These are phyloP conservation scores for Rostratula benghalensis DNA, from an alignment of 2,113 vertebrate genomes.

Conservation along the genomic window DNA sequence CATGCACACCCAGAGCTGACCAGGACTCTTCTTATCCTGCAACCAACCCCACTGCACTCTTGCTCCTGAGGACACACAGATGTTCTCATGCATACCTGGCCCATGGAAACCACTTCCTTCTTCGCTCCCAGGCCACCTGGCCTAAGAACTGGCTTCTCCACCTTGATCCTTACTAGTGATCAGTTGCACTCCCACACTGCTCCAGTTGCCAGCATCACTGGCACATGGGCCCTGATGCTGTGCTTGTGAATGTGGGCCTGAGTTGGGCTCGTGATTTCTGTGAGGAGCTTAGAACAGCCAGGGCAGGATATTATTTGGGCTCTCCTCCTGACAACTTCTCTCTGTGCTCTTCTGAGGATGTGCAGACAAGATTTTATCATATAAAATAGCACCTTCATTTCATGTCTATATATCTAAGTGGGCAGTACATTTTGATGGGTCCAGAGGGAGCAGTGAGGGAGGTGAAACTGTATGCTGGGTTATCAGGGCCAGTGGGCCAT, in stretches of 20 bases:
- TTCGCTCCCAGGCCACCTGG: fast-evolving
- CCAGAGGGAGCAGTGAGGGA: neutral
- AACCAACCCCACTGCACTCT: neutral
- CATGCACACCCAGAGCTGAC: fast-evolving
- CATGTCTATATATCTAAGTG: fast-evolving
- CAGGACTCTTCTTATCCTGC: neutral
- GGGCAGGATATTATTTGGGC: neutral
- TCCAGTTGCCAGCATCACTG: fast-evolving
- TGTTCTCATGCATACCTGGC: neutral
- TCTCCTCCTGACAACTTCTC: fast-evolving
- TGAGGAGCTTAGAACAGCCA: neutral
- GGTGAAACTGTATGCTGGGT: neutral
- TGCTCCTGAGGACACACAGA: neutral
- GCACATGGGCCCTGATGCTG: neutral
- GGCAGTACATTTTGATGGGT: neutral
- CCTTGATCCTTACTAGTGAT: neutral
- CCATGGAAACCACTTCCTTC: neutral
- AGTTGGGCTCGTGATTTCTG: neutral
- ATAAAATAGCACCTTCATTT: neutral
- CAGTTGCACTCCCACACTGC: fast-evolving
- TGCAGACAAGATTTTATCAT: neutral
- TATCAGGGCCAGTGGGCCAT: neutral
- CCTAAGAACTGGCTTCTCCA: neutral
- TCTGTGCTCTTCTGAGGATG: neutral
- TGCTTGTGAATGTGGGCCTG: neutral